A percentile compares a stretch with the other conserved stretches of the same genome.
These are phyloP conservation scores for Apogon hyalosoma DNA, from an alignment of 2,797 vertebrate species.

Conservation along the genomic window DNA sequence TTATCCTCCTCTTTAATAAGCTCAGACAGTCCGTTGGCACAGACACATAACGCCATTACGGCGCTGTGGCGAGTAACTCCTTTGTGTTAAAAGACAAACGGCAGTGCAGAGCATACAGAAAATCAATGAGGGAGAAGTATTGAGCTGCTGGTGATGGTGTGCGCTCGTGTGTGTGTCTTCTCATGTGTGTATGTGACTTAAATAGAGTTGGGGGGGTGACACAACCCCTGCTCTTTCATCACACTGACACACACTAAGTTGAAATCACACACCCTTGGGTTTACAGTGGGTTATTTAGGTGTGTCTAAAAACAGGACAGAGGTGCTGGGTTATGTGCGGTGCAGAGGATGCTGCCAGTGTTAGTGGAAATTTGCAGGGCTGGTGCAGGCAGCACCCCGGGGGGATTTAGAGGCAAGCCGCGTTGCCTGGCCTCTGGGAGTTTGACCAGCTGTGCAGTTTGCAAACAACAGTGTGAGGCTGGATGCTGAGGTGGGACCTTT, in stretches of 20 bases:
- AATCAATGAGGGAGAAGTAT: slow-evolving; percentile 80
- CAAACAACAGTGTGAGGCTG: slow-evolving; percentile 58
- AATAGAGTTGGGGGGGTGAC: slow-evolving; percentile 30
- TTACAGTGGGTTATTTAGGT: slow-evolving; percentile 48
- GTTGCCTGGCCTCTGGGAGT: slow-evolving; percentile 52
- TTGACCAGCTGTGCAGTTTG: slow-evolving; percentile 69
- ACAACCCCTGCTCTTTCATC: slow-evolving; percentile 54
- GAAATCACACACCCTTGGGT: slow-evolving; percentile 43
- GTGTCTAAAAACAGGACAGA: slow-evolving; percentile 41
- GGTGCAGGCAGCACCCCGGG: slow-evolving; percentile 21
- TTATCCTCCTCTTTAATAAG: slow-evolving; percentile 22
- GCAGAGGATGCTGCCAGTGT: slow-evolving; percentile 42
- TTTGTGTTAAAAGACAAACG: slow-evolving; percentile 75
- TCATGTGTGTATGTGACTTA: slow-evolving; percentile 29
- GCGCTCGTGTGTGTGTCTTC: slow-evolving; percentile 12
- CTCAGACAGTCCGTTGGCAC: slow-evolving; percentile 33
- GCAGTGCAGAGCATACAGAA: slow-evolving; percentile 62
- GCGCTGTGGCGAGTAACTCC: slow-evolving; percentile 50
- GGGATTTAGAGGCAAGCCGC: slow-evolving; percentile 46
- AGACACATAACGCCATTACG: slow-evolving; percentile 44
- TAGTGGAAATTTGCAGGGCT: slow-evolving; percentile 49
- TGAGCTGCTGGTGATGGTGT: slow-evolving; percentile 60
- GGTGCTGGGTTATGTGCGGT: slow-evolving; percentile 2
- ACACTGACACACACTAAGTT: slow-evolving; percentile 34
- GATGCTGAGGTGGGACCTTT: slow-evolving; percentile 63